Percentiles rank a stretch among this genome's conserved stretches.
Evolutionary conservation across 2,113 vertebrate species (phyloP).

Genomic region (Plectropomus leopardus): DNA sequence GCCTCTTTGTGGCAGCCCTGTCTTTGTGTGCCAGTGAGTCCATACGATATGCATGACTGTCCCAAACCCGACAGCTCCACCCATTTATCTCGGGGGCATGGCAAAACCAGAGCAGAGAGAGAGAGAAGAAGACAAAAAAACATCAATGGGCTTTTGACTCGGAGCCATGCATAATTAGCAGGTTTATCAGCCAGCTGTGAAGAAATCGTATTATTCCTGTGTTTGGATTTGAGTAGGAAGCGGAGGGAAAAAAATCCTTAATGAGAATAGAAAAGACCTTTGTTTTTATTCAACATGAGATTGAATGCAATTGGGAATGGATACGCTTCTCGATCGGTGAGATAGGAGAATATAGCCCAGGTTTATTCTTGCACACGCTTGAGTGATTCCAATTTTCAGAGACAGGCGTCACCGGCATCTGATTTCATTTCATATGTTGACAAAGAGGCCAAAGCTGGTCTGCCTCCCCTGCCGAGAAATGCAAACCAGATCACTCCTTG

Average conservation of each 20-base stretch:
- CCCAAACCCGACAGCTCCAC: constrained; percentile 36
- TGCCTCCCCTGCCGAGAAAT: constrained; percentile 53
- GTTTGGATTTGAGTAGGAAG: constrained; percentile 64
- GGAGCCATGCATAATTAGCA: constrained; percentile 69
- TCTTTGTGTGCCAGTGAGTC: constrained; percentile 20
- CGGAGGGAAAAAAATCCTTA: constrained; percentile 24
- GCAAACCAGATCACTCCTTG: constrained; percentile 60
- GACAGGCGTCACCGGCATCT: constrained; percentile 49
- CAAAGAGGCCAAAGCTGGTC: constrained; percentile 60
- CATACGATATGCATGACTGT: constrained; percentile 58
- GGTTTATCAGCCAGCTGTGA: constrained; percentile 76
- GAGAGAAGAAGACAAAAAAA: constrained; percentile 32
- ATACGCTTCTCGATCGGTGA: constrained; percentile 52
- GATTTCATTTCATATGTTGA: constrained; percentile 74
- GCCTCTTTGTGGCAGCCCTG: constrained; percentile 52
- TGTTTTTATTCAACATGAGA: constrained; percentile 68
- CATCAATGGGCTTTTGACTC: constrained; percentile 66
- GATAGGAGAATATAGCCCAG: constrained; percentile 59
- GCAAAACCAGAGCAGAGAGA: constrained; percentile 29
- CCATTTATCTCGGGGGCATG: constrained; percentile 47
- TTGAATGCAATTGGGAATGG: constrained; percentile 55
- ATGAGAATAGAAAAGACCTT: constrained; percentile 66
- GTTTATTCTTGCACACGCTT: constrained; percentile 58
- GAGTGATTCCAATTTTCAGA: constrained; percentile 68
- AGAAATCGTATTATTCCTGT: constrained; percentile 64